Conservation (phyloP, 2,797 vertebrate genomes). For the Cheirogaleus major region DNA sequence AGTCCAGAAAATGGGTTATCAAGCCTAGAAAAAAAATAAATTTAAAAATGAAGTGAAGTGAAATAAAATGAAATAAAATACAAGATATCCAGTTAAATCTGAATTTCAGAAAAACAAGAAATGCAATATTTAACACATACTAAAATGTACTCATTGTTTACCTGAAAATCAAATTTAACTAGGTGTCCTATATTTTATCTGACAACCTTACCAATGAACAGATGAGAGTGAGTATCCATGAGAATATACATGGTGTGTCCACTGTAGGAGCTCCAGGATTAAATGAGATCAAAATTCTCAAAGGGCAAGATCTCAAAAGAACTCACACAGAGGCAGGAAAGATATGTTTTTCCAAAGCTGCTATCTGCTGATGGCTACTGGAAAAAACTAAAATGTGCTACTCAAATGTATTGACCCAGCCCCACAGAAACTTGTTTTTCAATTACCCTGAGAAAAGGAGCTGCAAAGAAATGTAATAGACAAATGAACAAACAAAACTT, state of each 20-base stretch:
- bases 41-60: not conserved
- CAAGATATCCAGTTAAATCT: not conserved
- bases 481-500: not conserved
- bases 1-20: not conserved
- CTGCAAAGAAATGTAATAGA: not conserved
- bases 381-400: not conserved
- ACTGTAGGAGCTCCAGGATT: not conserved
- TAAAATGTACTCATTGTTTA: not conserved
- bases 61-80: not conserved
- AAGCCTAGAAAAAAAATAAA: not conserved
- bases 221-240: not conserved
- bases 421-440: not conserved
- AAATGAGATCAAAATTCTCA: not conserved
- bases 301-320: not conserved
- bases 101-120: slow-evolving; percentile 34
- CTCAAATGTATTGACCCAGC: not conserved
- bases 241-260: not conserved
- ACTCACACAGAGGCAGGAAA: not conserved
- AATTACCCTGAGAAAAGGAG: not conserved
- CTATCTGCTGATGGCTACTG: not conserved
- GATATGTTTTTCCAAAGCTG: not conserved
- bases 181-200: not conserved
- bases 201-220: not conserved
- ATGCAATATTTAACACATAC: not conserved
- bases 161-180: not conserved